Evolutionary conservation across 1,140 invertebrate species (phyloP), one percentile per base, ranked within the genome.

Genomic region (Neodiprion virginianus): DNA sequence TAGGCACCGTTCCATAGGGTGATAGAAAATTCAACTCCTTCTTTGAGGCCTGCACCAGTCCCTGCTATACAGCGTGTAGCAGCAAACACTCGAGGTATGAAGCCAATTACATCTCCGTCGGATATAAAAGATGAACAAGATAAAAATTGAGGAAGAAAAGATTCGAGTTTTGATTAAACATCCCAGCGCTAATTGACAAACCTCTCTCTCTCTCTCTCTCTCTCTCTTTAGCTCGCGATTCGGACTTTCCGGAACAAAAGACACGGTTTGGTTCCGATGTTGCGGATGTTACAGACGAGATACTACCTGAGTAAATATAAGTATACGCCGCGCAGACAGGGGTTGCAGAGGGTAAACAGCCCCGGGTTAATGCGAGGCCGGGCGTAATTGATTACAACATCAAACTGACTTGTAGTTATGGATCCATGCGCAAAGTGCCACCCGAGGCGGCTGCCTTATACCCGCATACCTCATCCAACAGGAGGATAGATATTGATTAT

Each of bases 161-260:
- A 83, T 82, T 83, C 81, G 82, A 84, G 83, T 84, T 84, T 80
- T 84, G 83, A 84, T 84, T 84, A 84, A 84, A 84, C 83, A 84
- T 77, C 78, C 53, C n/a, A 12, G 53, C 53, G 53, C 53, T 61
- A 61, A 61, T 61, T 61, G 53, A 17, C 53, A 17, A 61, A 14
- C n/a, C n/a, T 12, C 11, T 61, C 53, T 61, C 53, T 11, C n/a
- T 61, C 53, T 61, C n/a, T 61, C n/a, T n/a, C 11, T 61, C 28
- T 28, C 28, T 40, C 28, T 40, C 28, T 40, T 40, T 5, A 40
- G 28, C 1, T 40, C 5, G 28, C 28, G 28, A 40, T 40, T 40
- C 5, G 28, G 28, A 40, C 5, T 40, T 40, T 40, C 5, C 2
- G 28, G 28, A 40, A 40, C 28, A 40, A 40, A 40, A 40, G 28